Evolutionary conservation across 35 echinoderm and acorn worm species (phyloP), one percentile per base, ranked within the genome.

Genomic region (Eucidaris tribuloides): DNA sequence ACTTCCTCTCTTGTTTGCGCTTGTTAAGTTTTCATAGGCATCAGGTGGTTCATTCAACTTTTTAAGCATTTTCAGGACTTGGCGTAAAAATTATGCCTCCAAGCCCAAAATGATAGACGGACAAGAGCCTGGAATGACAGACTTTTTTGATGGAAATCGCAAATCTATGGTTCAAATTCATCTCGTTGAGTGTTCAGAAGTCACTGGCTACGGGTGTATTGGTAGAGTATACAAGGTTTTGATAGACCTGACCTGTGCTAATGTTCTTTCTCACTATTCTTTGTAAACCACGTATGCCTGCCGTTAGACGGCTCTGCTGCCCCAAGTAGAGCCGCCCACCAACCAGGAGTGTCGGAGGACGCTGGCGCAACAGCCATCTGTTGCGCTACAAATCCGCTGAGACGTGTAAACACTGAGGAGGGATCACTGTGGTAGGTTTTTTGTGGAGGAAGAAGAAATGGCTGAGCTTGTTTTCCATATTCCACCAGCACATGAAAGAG

Each of bases 271-370:
- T n/a, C 35, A 15, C 46, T 79, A n/a, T 71, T 87, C 25, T 31
- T 57, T 18, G 48, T n/a, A 79, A n/a, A 87, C 71, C 5, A 87
- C 30, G 76, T 87, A 87, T 7, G n/a, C 85, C 85, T 23, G 85
- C 71, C 11, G 72, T 60, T 13, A 87, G n/a, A n/a, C n/a, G n/a
- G 25, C 1, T 71, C 85, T 30, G 48, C 70, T 17, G 71, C 85
- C 36, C 72, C 72, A 55, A 87, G 25, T 1, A 87, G 85, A 43
- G 61, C 70, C n/a, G n/a, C 49, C 42, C 44, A 61, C 65, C 88
- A 46, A 77, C 65, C 50, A 83, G 61, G 36, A 77, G 49, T 83
- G 28, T 84, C 30, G 37, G 36, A 46, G 46, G 81, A 52, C 71
- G 59, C 77, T 49, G 50, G n/a, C 49, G 42, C 14, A 81, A 33